Evolutionary conservation across 1,140 invertebrate species (phyloP).

Genomic region (Drosophila persimilis): DNA sequence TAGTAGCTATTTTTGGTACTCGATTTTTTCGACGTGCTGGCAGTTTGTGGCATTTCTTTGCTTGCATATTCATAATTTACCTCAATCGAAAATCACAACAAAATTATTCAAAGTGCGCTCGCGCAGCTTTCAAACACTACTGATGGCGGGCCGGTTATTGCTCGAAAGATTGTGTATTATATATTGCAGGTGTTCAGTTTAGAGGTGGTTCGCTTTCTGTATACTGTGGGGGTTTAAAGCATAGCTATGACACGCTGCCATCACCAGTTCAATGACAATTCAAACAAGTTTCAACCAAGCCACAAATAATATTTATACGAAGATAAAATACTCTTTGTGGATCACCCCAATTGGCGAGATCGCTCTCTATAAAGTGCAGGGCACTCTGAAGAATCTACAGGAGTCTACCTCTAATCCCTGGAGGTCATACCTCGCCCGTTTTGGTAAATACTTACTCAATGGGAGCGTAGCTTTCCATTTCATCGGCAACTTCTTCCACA

Average conservation of each 20-base stretch:
- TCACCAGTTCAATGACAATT: constrained; percentile 25
- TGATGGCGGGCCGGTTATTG: constrained; percentile 1
- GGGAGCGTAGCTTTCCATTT: constrained; percentile 54
- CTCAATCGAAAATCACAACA: constrained; percentile 22
- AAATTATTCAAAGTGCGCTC: constrained; percentile 27
- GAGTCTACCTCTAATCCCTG: background rate
- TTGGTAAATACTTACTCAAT: constrained; percentile 51
- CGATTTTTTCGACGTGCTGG: background rate
- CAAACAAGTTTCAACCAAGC: constrained; percentile 22
- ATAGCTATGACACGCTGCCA: too few relatives aligned
- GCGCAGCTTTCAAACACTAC: constrained; percentile 45
- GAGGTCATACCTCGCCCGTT: background rate
- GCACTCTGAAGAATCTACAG: too few relatives aligned
- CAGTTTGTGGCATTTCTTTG: background rate
- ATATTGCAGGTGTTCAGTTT: constrained; percentile 28
- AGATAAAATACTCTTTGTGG: constrained; percentile 1
- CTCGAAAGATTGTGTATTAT: background rate
- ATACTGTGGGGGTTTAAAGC: too few relatives aligned
- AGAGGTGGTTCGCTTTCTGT: too few relatives aligned
- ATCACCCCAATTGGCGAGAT: background rate
- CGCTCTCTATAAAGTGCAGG: too few relatives aligned
- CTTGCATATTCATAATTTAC: constrained; percentile 9
- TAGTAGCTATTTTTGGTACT: constrained; percentile 29
- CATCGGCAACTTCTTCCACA: constrained; percentile 56
- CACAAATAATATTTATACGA: background rate